Percentiles rank a stretch among this genome's conserved stretches.
Evolutionary conservation across 1,140 invertebrate species (phyloP).

Genomic region (Psilanteris sp.): DNA sequence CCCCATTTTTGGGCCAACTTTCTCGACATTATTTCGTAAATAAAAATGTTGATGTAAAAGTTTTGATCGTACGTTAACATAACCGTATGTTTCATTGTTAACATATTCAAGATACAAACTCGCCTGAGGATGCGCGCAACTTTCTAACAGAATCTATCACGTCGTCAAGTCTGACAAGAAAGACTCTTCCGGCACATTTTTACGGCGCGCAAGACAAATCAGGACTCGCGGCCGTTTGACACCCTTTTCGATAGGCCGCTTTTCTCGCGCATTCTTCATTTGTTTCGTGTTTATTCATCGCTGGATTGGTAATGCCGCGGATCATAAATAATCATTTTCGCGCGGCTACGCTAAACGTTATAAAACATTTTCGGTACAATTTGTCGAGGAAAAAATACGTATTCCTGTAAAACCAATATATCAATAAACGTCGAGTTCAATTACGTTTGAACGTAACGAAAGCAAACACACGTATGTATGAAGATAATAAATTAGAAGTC

Average conservation of each 20-base stretch:
- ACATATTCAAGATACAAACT: slow-evolving; percentile 48
- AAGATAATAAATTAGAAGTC: too few relatives aligned
- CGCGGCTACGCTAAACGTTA: too few relatives aligned
- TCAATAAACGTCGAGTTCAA: too few relatives aligned
- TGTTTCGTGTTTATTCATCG: too few relatives aligned
- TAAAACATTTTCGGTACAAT: too few relatives aligned
- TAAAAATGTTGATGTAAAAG: slow-evolving; percentile 29
- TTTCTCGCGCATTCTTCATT: slow-evolving; percentile 40
- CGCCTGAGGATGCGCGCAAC: slow-evolving; percentile 40
- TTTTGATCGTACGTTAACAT: slow-evolving; percentile 39
- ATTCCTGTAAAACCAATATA: too few relatives aligned
- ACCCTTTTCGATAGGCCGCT: slow-evolving; percentile 42
- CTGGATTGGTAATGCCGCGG: too few relatives aligned
- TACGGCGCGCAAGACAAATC: slow-evolving; percentile 39
- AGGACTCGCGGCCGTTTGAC: slow-evolving; percentile 56
- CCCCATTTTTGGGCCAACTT: slow-evolving; percentile 46
- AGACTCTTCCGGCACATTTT: slow-evolving; percentile 46
- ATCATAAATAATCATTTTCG: too few relatives aligned
- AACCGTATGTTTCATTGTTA: slow-evolving; percentile 49
- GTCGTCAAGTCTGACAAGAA: slow-evolving; percentile 32
- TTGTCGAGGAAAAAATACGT: too few relatives aligned
- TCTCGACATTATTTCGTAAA: slow-evolving; percentile 30
- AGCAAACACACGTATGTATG: too few relatives aligned
- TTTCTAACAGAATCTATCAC: slow-evolving; percentile 57
- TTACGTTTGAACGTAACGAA: too few relatives aligned